Evolutionary conservation across 2,797 vertebrate genomes (phyloP).

Genomic region (Peromyscus nudipes): DNA sequence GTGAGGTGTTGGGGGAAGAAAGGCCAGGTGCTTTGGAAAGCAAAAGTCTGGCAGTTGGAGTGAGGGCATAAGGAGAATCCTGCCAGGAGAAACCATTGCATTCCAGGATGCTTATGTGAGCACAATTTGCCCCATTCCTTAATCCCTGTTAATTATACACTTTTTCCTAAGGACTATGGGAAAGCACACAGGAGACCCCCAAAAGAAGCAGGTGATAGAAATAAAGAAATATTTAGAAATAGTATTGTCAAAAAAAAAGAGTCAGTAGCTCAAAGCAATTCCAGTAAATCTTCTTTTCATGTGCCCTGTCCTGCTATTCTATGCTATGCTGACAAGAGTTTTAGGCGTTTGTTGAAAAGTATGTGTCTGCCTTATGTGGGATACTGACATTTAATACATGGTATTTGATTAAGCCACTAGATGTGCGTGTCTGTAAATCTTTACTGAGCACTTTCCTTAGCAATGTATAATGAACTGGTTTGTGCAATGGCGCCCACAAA

Average conservation of each 20-base stretch:
- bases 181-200: neutral
- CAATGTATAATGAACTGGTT: conserved; percentile 53
- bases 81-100: neutral
- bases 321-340: neutral
- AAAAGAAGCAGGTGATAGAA: fast-evolving
- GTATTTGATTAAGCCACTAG: neutral
- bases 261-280: neutral
- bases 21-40: neutral
- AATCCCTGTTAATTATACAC: conserved; percentile 37
- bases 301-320: neutral
- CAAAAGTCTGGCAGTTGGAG: neutral
- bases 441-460: conserved; percentile 14
- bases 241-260: conserved; percentile 23
- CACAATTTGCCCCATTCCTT: neutral
- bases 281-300: neutral
- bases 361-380: neutral
- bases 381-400: conserved; percentile 7
- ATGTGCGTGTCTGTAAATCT: neutral
- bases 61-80: no score
- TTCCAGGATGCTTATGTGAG: neutral
- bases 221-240: neutral
- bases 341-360: conserved; percentile 42
- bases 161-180: neutral
- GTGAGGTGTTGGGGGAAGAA: neutral
- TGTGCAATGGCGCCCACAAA: neutral